Evolutionary conservation across 2,113 vertebrate genomes (phyloP).

Genomic region (Onychostoma macrolepis): DNA sequence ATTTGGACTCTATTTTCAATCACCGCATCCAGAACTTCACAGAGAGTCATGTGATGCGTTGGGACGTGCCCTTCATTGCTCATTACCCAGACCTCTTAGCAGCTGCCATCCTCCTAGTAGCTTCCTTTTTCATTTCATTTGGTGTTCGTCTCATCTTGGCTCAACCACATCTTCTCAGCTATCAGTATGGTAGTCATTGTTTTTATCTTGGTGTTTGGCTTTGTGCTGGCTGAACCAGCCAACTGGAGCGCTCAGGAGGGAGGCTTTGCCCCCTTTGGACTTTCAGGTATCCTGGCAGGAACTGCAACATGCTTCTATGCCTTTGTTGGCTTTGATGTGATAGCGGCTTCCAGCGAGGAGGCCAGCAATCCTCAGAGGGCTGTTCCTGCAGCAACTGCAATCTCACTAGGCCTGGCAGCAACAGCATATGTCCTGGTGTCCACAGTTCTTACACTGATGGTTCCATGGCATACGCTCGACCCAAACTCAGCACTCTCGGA

Average conservation of each 20-base stretch:
- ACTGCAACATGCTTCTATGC: slow-evolving; percentile 95
- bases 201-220: slow-evolving; percentile 91
- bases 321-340: slow-evolving; percentile 96
- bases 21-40: slow-evolving; percentile 93
- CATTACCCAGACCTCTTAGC: slow-evolving; percentile 91
- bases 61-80: slow-evolving; percentile 89
- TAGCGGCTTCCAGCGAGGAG: slow-evolving; percentile 92
- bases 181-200: slow-evolving; percentile 85
- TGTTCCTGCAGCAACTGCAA: slow-evolving; percentile 86
- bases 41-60: slow-evolving; percentile 82
- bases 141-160: slow-evolving; percentile 94
- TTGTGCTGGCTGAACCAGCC: slow-evolving; percentile 83
- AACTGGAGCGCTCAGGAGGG: slow-evolving; percentile 89
- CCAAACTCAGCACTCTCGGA: slow-evolving; percentile 91
- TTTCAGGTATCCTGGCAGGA: slow-evolving; percentile 92
- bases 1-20: slow-evolving; percentile 92
- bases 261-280: slow-evolving; percentile 87
- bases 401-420: slow-evolving; percentile 85
- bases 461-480: slow-evolving; percentile 90
- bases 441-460: slow-evolving; percentile 89
- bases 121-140: slow-evolving; percentile 88
- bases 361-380: slow-evolving; percentile 88
- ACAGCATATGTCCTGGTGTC: slow-evolving; percentile 90
- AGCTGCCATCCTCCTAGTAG: slow-evolving; percentile 83
- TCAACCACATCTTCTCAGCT: slow-evolving; percentile 89